A percentile compares a stretch with the other conserved stretches of the same genome.
Conservation (phyloP, 2,113 vertebrate species). For the Acrocephalus arundinaceus region DNA sequence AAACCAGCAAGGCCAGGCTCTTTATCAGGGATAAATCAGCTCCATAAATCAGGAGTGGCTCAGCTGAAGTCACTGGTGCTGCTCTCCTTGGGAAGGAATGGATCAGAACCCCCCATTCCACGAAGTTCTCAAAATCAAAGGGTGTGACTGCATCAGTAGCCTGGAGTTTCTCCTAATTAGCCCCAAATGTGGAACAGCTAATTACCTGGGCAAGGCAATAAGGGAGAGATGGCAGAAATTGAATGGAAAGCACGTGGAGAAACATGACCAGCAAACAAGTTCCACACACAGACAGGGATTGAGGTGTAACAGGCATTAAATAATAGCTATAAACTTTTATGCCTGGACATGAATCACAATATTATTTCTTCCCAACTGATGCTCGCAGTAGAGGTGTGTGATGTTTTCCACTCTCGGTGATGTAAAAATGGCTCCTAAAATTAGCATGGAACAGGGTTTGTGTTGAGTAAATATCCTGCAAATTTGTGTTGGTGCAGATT, state of each 20-base stretch:
- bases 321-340: conserved; percentile 2
- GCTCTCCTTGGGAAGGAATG: neutral
- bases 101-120: neutral
- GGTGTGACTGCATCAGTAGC: neutral
- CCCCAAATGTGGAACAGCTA: conserved; percentile 33
- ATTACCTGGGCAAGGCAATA: conserved; percentile 12
- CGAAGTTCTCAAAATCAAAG: neutral
- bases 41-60: neutral
- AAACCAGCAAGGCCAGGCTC: neutral
- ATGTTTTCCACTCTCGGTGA: neutral
- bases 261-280: neutral
- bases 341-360: neutral
- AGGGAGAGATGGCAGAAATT: neutral
- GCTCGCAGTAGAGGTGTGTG: neutral
- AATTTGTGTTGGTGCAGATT: neutral
- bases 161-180: conserved; percentile 35
- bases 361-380: neutral
- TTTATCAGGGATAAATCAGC: neutral
- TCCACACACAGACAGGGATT: neutral
- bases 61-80: neutral
- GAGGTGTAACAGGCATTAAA: conserved; percentile 26
- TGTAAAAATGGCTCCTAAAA: neutral
- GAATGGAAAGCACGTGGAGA: neutral
- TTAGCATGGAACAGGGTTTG: neutral
- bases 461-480: neutral